Evolutionary conservation across 2,113 vertebrate genomes (phyloP), one percentile per base, ranked within the genome.

Genomic region (Nesogale talazaci): DNA sequence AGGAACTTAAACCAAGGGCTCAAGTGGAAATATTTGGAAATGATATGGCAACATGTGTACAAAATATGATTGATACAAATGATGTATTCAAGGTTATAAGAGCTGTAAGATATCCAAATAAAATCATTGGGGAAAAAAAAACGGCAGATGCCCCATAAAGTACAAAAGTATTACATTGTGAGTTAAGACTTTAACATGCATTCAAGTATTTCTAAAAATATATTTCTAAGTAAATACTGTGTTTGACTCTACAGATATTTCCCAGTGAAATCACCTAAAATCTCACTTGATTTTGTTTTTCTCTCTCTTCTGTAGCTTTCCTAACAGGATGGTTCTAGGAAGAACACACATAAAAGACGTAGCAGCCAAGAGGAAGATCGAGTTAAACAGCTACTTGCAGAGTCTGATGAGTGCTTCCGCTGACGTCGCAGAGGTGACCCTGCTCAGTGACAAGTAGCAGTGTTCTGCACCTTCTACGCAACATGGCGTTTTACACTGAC

Each of bases 321-420:
- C 99, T 29, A 99, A 98, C 95, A 99, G 98, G 96, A 99, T 99
- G 98, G 99, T 99, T 91, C 98, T 99, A 63, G 99, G 99, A 93
- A 98, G 99, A 95, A 99, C 99, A 20, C 99, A 99, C 72, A 98
- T 99, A 97, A 99, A 99, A 97, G 99, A 99, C 40, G 99, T 99
- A 95, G 99, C 99, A 72, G 98, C 99, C 94, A 99, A 99, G 97
- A 99, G 99, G 95, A 99, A 99, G 97, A 95, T 99, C 96, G 99
- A 99, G 96, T 98, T 99, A 85, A 99, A 99, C 97, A 99, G 98
- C 97, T 99, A 99, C 38, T 98, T 99, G 85, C 99, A 99, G 96
- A 99, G 97, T 97, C 97, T 99, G 97, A 98, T 99, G 99, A 99
- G 97, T 95, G 98, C 98, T 90, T 99, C 99, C 94, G 87, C 98